These are phyloP conservation scores for Belgica antarctica DNA, from an alignment of 2,888 invertebrate genomes.

Conservation along the genomic window DNA sequence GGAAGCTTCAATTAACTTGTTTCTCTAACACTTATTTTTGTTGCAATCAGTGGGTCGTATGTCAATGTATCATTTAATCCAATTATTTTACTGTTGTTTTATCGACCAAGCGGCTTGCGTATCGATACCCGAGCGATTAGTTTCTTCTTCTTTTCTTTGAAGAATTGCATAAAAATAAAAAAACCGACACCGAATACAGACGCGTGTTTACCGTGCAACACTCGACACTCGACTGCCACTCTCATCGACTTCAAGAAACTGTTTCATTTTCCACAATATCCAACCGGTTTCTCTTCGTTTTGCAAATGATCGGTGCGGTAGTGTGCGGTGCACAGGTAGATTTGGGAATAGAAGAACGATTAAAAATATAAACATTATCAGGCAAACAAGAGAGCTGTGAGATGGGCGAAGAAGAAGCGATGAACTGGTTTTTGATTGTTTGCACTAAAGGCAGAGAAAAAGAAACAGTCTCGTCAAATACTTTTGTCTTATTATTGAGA, in stretches of 20 bases:
- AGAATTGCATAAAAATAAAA: neutral
- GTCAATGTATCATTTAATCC: conserved; percentile 29
- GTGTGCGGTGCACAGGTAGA: conserved; percentile 13
- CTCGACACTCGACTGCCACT: conserved; percentile 30
- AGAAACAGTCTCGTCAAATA: neutral
- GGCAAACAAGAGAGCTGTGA: neutral
- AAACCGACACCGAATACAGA: conserved; percentile 20
- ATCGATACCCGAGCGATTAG: conserved; percentile 8
- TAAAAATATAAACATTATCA: too few relatives aligned
- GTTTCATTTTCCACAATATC: conserved; percentile 36
- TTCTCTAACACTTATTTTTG: neutral
- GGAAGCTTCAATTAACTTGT: neutral
- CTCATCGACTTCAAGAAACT: conserved; percentile 2
- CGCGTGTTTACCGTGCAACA: conserved; percentile 30
- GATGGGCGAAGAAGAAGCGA: neutral
- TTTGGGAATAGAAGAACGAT: too few relatives aligned
- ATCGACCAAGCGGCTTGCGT: conserved; percentile 18
- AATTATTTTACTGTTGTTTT: conserved; percentile 23
- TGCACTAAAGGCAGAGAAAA: conserved; percentile 12
- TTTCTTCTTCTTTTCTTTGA: conserved; percentile 24
- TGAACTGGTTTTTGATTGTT: conserved; percentile 1
- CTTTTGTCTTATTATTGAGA: neutral
- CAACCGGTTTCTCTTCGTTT: neutral
- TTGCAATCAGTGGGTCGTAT: neutral
- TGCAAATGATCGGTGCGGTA: conserved; percentile 7